Conservation (phyloP, 2,113 vertebrate genomes). For the Chrysochloris asiatica region DNA sequence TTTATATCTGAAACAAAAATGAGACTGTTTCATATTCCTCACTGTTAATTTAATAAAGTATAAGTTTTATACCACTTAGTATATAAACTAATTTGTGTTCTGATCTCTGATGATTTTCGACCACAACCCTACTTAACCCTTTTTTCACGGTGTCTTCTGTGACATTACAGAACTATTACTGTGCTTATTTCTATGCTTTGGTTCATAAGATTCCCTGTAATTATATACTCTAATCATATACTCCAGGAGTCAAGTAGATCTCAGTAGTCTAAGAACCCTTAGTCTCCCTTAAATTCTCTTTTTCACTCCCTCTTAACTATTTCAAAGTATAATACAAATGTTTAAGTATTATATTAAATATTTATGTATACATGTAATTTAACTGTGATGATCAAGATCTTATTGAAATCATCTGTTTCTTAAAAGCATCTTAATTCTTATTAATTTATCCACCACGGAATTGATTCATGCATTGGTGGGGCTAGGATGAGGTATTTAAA, state of each 20-base stretch:
- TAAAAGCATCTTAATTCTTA: background rate
- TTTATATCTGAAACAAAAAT: background rate
- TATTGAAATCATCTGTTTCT: background rate
- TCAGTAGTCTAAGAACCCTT: background rate
- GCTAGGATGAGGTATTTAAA: background rate
- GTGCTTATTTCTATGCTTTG: background rate
- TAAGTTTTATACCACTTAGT: background rate
- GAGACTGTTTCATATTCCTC: background rate
- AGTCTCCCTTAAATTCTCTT: background rate
- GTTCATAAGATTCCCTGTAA: background rate
- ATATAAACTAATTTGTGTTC: background rate
- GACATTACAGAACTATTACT: background rate
- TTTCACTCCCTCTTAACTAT: background rate
- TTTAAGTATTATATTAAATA: background rate
- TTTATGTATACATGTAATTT: background rate
- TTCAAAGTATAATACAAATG: too few relatives aligned
- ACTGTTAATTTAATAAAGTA: background rate
- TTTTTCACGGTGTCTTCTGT: background rate
- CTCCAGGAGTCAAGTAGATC: background rate
- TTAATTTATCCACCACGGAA: background rate
- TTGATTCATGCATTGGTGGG: background rate
- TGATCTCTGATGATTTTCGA: background rate
- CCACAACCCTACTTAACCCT: background rate
- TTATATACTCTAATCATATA: background rate
- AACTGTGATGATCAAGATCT: background rate